These are phyloP conservation scores for Heliconius ismenius DNA, from an alignment of 2,888 invertebrate genomes.

Conservation along the genomic window DNA sequence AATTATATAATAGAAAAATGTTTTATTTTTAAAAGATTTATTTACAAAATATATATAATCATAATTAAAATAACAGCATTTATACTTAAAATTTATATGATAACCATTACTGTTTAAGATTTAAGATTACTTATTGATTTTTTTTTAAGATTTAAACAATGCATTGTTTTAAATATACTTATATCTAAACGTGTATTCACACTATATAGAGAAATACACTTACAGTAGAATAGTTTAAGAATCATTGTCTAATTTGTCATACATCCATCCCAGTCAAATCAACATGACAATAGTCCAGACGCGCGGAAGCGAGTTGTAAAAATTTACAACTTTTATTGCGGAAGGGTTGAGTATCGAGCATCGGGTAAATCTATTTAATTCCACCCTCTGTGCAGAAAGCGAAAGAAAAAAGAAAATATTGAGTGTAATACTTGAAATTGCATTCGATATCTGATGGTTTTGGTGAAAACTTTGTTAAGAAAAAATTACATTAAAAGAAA, in stretches of 20 bases:
- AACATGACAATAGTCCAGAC: slow-evolving; percentile 71
- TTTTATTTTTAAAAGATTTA: too few relatives aligned
- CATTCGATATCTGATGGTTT: neutral
- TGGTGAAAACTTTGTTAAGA: neutral
- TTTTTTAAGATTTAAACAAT: too few relatives aligned
- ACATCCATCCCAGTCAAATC: slow-evolving; percentile 62
- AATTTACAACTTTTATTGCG: slow-evolving; percentile 74
- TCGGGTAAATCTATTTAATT: slow-evolving; percentile 39
- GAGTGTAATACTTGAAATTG: neutral
- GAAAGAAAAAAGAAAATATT: slow-evolving; percentile 2
- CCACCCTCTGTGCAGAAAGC: slow-evolving; percentile 32
- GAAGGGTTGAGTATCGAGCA: slow-evolving; percentile 49
- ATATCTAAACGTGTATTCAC: neutral
- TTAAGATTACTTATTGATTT: too few relatives aligned
- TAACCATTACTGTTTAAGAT: too few relatives aligned
- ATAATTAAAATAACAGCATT: too few relatives aligned
- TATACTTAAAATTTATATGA: too few relatives aligned
- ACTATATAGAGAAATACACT: neutral
- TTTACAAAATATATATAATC: too few relatives aligned
- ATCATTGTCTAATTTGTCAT: slow-evolving; percentile 56
- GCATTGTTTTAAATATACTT: neutral
- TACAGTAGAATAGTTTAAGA: slow-evolving; percentile 55
- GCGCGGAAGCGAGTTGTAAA: slow-evolving; percentile 74
- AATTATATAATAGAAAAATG: too few relatives aligned
- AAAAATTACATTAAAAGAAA: neutral